Base-by-base conservation (phyloP, 1,140 invertebrate genomes). In the Araneus ventricosus region DNA sequence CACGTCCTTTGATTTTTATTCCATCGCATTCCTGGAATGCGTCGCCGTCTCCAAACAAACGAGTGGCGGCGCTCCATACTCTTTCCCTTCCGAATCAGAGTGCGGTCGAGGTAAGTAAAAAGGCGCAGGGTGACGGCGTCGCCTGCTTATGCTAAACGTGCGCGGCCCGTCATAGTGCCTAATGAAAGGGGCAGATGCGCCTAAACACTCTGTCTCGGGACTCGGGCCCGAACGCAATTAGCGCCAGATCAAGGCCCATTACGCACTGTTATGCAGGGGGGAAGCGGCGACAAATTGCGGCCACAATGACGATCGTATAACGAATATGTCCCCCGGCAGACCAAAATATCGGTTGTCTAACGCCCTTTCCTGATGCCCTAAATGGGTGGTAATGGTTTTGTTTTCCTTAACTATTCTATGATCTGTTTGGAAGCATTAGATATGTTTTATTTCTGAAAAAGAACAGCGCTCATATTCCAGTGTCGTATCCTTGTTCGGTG, bases 141-240 rank as follows among this genome's bases (percentile, higher is more conserved):
- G 90, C 80, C 59, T 92, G n/a, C n/a, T 92, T 92, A 92, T 75
- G 80, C 90, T 86, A 92, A 92, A 86, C 41, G 82, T 59, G 61
- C 24, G 82, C 80, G 59, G 37, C 39, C 90, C 90, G 90, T 92
- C 90, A 92, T 92, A 92, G 22, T 61, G 22, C 41, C 82, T 92
- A 86, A 92, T 92, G 90, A 92, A 86, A n/a, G n/a, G n/a, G 90
- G 82, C 90, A 92, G 61, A 86, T 86, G 90, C 90, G 82, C 90
- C 90, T 86, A 85, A 92, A 92, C n/a, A n/a, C n/a, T 92, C 90
- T 92, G 90, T 92, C 90, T 92, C 80, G 82, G 57, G 37, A 34
- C 82, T 92, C 61, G 57, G 37, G 39, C 80, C 61, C 70, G 89
- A 30, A 27, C 61, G 37, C 90, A 92, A 92, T 92, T 92, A 92